Conservation (phyloP, 1,140 invertebrate genomes). For the Gryon sp. region DNA sequence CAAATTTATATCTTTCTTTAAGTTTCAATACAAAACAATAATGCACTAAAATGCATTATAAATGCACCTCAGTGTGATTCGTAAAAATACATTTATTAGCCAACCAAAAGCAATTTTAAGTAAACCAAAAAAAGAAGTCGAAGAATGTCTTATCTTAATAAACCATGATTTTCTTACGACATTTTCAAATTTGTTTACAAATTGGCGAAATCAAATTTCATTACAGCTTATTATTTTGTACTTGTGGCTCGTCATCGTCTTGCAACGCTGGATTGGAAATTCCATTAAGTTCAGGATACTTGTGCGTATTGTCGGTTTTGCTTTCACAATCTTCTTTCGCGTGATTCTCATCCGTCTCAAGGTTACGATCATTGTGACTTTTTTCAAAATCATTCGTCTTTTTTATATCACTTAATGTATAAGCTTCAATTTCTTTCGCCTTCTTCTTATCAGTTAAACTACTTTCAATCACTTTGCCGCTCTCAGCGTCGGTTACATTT, state of each 20-base stretch:
- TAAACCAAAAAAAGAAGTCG: too few relatives aligned
- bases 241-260: slow-evolving; percentile 63
- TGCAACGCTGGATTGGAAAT: slow-evolving; percentile 79
- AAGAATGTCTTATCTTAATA: too few relatives aligned
- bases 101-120: too few relatives aligned
- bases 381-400: slow-evolving; percentile 29
- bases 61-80: too few relatives aligned
- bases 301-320: slow-evolving; percentile 73
- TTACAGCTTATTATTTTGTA: slow-evolving; percentile 14
- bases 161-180: too few relatives aligned
- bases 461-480: slow-evolving; percentile 70
- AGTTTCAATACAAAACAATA: too few relatives aligned
- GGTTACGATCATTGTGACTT: slow-evolving; percentile 42
- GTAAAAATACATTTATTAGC: too few relatives aligned
- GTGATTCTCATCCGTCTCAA: slow-evolving; percentile 47
- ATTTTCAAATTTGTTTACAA: too few relatives aligned
- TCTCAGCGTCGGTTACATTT: slow-evolving; percentile 68
- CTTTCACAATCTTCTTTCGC: slow-evolving; percentile 37
- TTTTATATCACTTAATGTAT: slow-evolving; percentile 49
- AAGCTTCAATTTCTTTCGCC: slow-evolving; percentile 66
- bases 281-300: slow-evolving; percentile 70
- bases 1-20: too few relatives aligned
- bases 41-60: too few relatives aligned
- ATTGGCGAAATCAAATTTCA: slow-evolving; percentile 8
- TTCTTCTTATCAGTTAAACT: slow-evolving; percentile 38